Conservation (phyloP, 2,113 vertebrate genomes). For the Carassius carassius region DNA sequence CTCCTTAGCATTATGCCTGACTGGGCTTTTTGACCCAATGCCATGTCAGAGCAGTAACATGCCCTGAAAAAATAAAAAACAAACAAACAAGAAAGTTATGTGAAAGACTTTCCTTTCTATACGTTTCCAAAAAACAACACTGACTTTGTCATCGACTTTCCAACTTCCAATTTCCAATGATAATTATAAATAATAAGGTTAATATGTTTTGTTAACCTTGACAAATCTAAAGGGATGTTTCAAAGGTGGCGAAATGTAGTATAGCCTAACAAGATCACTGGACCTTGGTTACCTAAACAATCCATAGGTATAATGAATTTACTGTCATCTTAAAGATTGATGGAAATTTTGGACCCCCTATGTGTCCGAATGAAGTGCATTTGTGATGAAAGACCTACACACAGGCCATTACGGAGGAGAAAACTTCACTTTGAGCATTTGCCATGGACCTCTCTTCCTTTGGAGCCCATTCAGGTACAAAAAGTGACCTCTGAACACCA, state of each 20-base stretch:
- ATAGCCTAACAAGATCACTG: neutral
- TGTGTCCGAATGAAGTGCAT: neutral
- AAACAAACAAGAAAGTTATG: neutral
- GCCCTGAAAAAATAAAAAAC: neutral
- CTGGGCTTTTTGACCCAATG: slow-evolving; percentile 53
- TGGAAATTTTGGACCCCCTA: neutral
- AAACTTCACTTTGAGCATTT: slow-evolving; percentile 38
- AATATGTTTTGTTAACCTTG: neutral
- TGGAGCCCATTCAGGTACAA: slow-evolving; percentile 56
- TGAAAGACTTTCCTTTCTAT: neutral
- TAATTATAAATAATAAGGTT: neutral
- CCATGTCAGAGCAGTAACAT: slow-evolving; percentile 24
- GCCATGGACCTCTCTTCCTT: slow-evolving; percentile 31
- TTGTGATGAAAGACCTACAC: slow-evolving; percentile 33
- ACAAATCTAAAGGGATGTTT: slow-evolving; percentile 2
- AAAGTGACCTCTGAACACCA: slow-evolving; percentile 56
- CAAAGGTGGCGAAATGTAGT: neutral
- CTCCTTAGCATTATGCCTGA: slow-evolving; percentile 57
- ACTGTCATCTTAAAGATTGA: neutral
- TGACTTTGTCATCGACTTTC: neutral
- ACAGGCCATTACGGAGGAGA: slow-evolving; percentile 4
- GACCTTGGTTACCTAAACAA: neutral
- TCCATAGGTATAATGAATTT: slow-evolving; percentile 17
- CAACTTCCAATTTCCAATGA: neutral
- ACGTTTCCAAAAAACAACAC: neutral